These are phyloP conservation scores for Ascaphus truei DNA, from an alignment of 2,113 vertebrate species.

Conservation along the genomic window DNA sequence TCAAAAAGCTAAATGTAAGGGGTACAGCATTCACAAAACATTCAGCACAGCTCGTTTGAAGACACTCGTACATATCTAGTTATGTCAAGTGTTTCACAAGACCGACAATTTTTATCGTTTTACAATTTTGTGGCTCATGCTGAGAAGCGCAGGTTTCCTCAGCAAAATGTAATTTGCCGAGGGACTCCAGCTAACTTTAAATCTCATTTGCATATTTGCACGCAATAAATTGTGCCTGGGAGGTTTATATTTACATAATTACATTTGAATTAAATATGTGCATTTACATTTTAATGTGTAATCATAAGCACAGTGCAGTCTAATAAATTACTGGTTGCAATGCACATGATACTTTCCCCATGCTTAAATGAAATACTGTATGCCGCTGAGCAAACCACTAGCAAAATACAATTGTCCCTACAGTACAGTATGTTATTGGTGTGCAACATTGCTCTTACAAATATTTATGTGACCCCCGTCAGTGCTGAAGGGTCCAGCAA, in stretches of 20 bases:
- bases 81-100: background rate
- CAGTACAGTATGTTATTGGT: too few relatives aligned
- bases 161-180: constrained; percentile 1
- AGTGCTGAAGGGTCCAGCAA: too few relatives aligned
- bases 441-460: too few relatives aligned
- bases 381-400: too few relatives aligned
- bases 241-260: constrained; percentile 26
- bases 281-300: constrained; percentile 21
- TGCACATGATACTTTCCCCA: background rate
- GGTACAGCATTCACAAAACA: too few relatives aligned
- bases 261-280: constrained; percentile 32
- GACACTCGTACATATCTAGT: too few relatives aligned
- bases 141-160: background rate
- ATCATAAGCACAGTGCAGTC: background rate
- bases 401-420: too few relatives aligned
- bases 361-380: background rate
- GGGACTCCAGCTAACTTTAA: constrained; percentile 7
- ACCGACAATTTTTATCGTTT: background rate
- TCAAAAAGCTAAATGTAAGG: too few relatives aligned
- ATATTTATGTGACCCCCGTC: too few relatives aligned
- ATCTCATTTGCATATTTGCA: constrained; percentile 19
- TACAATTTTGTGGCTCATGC: background rate
- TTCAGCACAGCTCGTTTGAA: too few relatives aligned
- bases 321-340: background rate
- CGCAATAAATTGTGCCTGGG: constrained; percentile 26